Conservation (phyloP, 2,888 invertebrate species). For the Melinaea menophilus region DNA sequence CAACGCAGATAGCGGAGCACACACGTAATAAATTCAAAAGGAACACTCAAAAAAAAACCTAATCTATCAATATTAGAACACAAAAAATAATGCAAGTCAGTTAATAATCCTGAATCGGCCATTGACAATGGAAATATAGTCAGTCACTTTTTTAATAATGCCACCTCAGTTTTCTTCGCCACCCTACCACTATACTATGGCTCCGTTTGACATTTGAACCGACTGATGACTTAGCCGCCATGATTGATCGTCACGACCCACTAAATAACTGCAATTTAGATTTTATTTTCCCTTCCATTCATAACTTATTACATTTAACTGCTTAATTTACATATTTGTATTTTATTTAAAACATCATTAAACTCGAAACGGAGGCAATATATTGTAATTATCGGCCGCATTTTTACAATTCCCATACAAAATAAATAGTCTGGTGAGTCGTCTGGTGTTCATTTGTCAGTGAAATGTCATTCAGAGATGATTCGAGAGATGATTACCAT, state of each 20-base stretch:
- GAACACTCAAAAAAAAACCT: slow-evolving; percentile 69
- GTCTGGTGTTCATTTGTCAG: slow-evolving; percentile 72
- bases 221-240: slow-evolving; percentile 73
- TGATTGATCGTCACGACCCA: slow-evolving; percentile 75
- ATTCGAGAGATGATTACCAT: slow-evolving; percentile 35
- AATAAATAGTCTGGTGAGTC: slow-evolving; percentile 72
- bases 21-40: slow-evolving; percentile 64
- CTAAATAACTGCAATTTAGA: slow-evolving; percentile 77
- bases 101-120: slow-evolving; percentile 77
- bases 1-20: slow-evolving; percentile 42
- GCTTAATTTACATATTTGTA: not conserved
- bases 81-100: slow-evolving; percentile 78
- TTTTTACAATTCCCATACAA: slow-evolving; percentile 62
- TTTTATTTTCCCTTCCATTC: slow-evolving; percentile 68
- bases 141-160: slow-evolving; percentile 78
- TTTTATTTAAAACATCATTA: not conserved
- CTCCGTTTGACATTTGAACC: slow-evolving; percentile 77
- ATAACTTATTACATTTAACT: slow-evolving; percentile 52
- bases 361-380: too few relatives aligned
- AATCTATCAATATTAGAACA: slow-evolving; percentile 78
- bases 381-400: slow-evolving; percentile 39
- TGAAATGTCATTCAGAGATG: slow-evolving; percentile 64
- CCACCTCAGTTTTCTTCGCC: slow-evolving; percentile 71
- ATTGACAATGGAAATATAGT: slow-evolving; percentile 78
- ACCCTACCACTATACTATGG: slow-evolving; percentile 51